phyloP scores from a whole-genome alignment of 2,113 vertebrate genomes.

The Pachypanchax playfairii region DNA sequence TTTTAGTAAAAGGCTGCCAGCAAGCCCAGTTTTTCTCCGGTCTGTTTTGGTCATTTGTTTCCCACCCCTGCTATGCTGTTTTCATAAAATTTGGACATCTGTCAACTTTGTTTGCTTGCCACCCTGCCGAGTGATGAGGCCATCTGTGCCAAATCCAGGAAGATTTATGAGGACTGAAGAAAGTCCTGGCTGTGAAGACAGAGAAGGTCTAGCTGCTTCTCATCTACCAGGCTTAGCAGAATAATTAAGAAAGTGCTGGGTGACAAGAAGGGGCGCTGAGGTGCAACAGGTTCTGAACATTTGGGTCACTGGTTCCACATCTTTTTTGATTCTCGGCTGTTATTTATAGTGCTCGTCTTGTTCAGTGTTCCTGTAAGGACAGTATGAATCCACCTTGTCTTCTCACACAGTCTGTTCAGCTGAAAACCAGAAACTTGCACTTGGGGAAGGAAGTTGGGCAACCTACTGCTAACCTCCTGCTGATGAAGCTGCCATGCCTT shows the following conservation, averaged over 20 bases:
- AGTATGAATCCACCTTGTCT: conserved; percentile 27
- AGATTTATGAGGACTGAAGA: conserved; percentile 56
- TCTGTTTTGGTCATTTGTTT: conserved; percentile 65
- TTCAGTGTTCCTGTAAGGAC: conserved; percentile 29
- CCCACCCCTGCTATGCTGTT: conserved; percentile 57
- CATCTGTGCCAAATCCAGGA: conserved; percentile 61
- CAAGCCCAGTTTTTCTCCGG: conserved; percentile 29
- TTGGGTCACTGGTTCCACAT: conserved; percentile 25
- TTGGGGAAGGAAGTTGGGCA: conserved; percentile 35
- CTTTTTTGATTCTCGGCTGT: too few relatives aligned
- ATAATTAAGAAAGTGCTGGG: conserved; percentile 50
- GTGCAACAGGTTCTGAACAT: conserved; percentile 33
- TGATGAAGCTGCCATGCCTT: conserved; percentile 26
- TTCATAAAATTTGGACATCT: conserved; percentile 77
- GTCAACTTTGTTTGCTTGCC: conserved; percentile 70
- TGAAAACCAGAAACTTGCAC: conserved; percentile 29
- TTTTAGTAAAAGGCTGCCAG: conserved; percentile 61
- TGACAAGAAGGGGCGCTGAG: conserved; percentile 15
- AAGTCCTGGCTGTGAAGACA: conserved; percentile 47
- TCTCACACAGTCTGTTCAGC: conserved; percentile 45
- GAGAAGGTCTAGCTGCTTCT: conserved; percentile 41
- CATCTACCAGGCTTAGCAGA: conserved; percentile 33
- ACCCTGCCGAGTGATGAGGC: conserved; percentile 65
- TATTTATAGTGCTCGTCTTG: conserved; percentile 21
- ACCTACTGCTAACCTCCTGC: conserved; percentile 71